Conservation (phyloP, 2,113 vertebrate species). For the Centropristis striata region DNA sequence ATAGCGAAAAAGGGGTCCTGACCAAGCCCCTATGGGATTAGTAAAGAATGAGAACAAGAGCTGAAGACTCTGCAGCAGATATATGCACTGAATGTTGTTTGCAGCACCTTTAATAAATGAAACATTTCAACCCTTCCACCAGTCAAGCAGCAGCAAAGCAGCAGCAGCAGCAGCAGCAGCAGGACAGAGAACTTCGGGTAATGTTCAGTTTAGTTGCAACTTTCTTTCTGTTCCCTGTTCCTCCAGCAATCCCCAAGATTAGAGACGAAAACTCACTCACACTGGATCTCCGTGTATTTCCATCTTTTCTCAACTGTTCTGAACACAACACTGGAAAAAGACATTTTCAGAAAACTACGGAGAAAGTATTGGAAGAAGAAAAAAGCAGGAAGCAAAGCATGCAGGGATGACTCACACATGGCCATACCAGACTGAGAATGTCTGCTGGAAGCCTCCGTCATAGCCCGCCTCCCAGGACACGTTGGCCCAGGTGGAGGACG, state of each 20-base stretch:
- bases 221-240: background rate
- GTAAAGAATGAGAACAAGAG: too few species aligned
- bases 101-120: background rate
- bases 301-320: slow-evolving; percentile 74
- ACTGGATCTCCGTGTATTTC: slow-evolving; percentile 50
- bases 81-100: too few species aligned
- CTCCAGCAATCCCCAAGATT: slow-evolving; percentile 31
- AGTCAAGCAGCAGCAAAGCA: slow-evolving; percentile 56
- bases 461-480: slow-evolving; percentile 97
- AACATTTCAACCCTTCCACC: slow-evolving; percentile 28
- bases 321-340: slow-evolving; percentile 74
- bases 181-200: slow-evolving; percentile 55
- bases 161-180: slow-evolving; percentile 47
- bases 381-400: slow-evolving; percentile 99
- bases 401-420: slow-evolving; percentile 99
- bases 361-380: slow-evolving; percentile 62
- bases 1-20: too few species aligned
- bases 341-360: slow-evolving; percentile 62
- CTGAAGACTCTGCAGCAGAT: too few species aligned
- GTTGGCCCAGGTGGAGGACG: slow-evolving; percentile 95
- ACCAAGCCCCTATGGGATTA: too few species aligned
- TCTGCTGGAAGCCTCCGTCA: slow-evolving; percentile 98
- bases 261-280: slow-evolving; percentile 71
- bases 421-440: slow-evolving; percentile 99
- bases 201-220: slow-evolving; percentile 71